Base-by-base conservation (phyloP, 2,113 vertebrate species). In the Saimiri boliviensis region DNA sequence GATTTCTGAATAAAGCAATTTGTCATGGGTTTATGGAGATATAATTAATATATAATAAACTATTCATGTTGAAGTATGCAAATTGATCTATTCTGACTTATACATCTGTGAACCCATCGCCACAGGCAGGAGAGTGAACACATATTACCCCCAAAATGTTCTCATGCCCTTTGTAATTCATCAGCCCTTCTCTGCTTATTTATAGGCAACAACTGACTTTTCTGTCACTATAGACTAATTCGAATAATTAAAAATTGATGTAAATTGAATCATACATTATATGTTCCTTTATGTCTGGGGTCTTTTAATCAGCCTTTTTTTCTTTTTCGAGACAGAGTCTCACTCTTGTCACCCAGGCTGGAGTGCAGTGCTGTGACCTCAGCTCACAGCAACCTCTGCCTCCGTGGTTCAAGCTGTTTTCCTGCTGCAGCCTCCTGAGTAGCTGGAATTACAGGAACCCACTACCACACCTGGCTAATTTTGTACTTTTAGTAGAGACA, bases 111-210 rank as follows among this genome's bases (percentile, higher is more conserved):
- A 86, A 70, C 56, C 11, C 27, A 74, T 35, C 35, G 27, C 32
- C 30, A 66, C 1, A 88, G 56, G 54, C 32, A 49, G 58, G 47
- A 89, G 19, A 19, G 8, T 52, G 21, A 79, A 68, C 11, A 40
- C 6, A 37, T 2, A 30, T 77, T n/a, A 63, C 6, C 17, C 45
- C 66, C 25, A 3, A 77, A n/a, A 54, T 13, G 30, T 56, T 19
- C 40, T 58, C 23, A 20, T 27, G 5, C 6, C 21, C 8, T 70
- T 40, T 23, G 32, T 63, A 32, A 76, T 86, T 40, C 35, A 63
- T 70, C 17, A 66, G 17, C 4, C 14, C 8, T 8, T n/a, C 4
- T 17, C 14, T 1, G 25, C 0, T 9, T 12, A 52, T 8, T 12
- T 6, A 10, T 12, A 47, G 73, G 3, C 66, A 37, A 86, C 11